Evolutionary conservation across 1,140 invertebrate genomes (phyloP).

Genomic region (Dolichoris vasculosae): DNA sequence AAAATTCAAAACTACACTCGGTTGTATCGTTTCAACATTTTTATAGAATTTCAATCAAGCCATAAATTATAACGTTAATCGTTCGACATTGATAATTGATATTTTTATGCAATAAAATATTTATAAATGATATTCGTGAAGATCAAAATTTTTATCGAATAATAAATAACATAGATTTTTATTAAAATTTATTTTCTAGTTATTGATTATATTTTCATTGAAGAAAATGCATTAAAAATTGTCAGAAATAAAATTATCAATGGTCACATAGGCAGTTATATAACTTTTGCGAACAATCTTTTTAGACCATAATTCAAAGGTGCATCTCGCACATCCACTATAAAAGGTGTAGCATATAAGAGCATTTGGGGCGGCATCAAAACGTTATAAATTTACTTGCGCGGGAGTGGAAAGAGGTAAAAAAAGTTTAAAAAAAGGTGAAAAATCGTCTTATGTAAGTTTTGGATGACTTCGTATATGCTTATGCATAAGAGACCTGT

Average conservation of each 20-base stretch:
- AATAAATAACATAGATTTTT: too few relatives aligned
- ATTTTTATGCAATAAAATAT: too few relatives aligned
- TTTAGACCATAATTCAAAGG: background rate
- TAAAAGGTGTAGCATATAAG: background rate
- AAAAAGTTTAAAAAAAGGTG: background rate
- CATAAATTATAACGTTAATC: too few relatives aligned
- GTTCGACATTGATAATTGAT: too few relatives aligned
- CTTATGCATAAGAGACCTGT: constrained; percentile 13
- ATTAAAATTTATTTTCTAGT: too few relatives aligned
- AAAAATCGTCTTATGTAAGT: background rate
- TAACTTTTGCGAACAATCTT: background rate
- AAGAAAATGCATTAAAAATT: background rate
- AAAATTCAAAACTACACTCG: too few relatives aligned
- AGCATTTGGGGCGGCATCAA: background rate
- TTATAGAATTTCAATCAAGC: too few relatives aligned
- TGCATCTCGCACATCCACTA: background rate
- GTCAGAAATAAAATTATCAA: background rate
- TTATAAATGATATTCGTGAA: too few relatives aligned
- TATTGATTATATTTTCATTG: too few relatives aligned
- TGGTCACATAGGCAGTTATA: background rate
- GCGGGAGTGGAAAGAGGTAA: background rate
- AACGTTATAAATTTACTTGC: background rate
- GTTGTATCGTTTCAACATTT: too few relatives aligned
- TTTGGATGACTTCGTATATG: background rate
- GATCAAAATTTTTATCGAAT: too few relatives aligned